Evolutionary conservation across 2,888 invertebrate genomes (phyloP).

Genomic region (Bibio marci): DNA sequence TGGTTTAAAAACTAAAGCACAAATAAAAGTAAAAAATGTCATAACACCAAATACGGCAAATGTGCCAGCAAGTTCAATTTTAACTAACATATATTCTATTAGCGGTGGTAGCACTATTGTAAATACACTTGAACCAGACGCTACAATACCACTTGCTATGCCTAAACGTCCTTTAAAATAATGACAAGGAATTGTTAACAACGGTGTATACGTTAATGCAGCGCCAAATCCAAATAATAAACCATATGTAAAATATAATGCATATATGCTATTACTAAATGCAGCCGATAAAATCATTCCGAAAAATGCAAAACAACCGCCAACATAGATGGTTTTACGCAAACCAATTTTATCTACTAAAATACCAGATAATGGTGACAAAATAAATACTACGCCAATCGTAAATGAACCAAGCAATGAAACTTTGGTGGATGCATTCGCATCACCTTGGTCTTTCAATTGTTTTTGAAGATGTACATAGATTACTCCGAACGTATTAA

Average conservation of each 20-base stretch:
- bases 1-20: slow-evolving; percentile 60
- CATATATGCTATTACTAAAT: slow-evolving; percentile 44
- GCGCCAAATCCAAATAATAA: slow-evolving; percentile 78
- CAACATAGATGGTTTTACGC: slow-evolving; percentile 62
- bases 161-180: slow-evolving; percentile 78
- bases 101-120: slow-evolving; percentile 63
- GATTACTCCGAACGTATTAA: too few relatives aligned
- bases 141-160: slow-evolving; percentile 76
- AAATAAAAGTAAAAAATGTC: slow-evolving; percentile 50
- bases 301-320: slow-evolving; percentile 57
- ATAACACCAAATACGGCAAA: slow-evolving; percentile 48
- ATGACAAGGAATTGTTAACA: slow-evolving; percentile 79
- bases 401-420: slow-evolving; percentile 71
- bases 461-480: too few relatives aligned
- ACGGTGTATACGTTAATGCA: slow-evolving; percentile 72
- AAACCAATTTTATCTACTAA: slow-evolving; percentile 76
- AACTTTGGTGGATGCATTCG: too few relatives aligned
- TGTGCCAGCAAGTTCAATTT: slow-evolving; percentile 42
- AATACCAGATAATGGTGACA: slow-evolving; percentile 76
- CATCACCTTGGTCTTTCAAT: too few relatives aligned
- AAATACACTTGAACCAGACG: slow-evolving; percentile 78
- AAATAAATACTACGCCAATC: slow-evolving; percentile 75
- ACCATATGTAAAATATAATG: slow-evolving; percentile 74
- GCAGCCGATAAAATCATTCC: slow-evolving; percentile 73
- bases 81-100: slow-evolving; percentile 41